A percentile compares a stretch with the other conserved stretches of the same genome.
Conservation (phyloP, 1,140 invertebrate genomes). For the Probaryconus sp. region DNA sequence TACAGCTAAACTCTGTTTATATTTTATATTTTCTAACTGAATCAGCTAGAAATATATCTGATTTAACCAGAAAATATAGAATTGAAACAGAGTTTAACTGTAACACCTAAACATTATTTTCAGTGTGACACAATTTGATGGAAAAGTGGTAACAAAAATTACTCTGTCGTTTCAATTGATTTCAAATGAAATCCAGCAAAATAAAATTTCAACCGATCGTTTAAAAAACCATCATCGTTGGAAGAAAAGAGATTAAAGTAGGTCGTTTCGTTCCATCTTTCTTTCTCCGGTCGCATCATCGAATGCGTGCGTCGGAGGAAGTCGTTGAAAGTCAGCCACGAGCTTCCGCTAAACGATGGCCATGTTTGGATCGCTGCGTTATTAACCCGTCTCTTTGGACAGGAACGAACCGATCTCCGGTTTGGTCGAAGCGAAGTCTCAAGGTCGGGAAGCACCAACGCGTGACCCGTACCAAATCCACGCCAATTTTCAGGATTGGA, state of each 20-base stretch:
- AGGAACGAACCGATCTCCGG: background rate
- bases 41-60: too few species aligned
- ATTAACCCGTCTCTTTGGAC: background rate
- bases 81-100: too few species aligned
- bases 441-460: conserved; percentile 36
- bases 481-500: conserved; percentile 57
- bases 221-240: conserved; percentile 13
- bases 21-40: too few species aligned
- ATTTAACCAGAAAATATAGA: too few species aligned
- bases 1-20: too few species aligned
- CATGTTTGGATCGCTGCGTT: conserved; percentile 1
- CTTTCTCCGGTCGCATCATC: conserved; percentile 7
- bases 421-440: conserved; percentile 3
- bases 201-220: conserved; percentile 11
- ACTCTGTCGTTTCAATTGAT: too few species aligned
- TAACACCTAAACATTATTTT: too few species aligned
- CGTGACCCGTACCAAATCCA: conserved; percentile 49
- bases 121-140: too few species aligned
- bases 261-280: conserved; percentile 21
- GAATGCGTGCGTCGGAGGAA: conserved; percentile 22
- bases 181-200: too few species aligned
- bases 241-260: conserved; percentile 33
- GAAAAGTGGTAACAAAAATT: too few species aligned
- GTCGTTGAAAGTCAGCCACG: conserved; percentile 29
- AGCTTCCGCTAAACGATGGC: conserved; percentile 44